A percentile compares a stretch with the other conserved stretches of the same genome.
Conservation (phyloP, 2,797 vertebrate genomes). For the Bryconaethiops microstoma region DNA sequence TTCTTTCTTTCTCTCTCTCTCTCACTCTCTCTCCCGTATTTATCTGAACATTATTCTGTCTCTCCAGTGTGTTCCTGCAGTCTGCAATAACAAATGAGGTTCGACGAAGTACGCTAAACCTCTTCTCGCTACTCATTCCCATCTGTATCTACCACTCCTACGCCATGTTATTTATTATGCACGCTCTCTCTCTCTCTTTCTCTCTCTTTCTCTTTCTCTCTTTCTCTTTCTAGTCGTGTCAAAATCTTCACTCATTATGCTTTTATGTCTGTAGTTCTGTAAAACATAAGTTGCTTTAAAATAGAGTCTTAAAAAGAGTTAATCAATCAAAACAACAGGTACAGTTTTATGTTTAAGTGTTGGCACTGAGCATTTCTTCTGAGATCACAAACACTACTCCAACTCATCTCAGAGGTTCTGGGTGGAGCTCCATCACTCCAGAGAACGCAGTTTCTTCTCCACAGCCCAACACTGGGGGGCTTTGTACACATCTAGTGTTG, state of each 20-base stretch:
- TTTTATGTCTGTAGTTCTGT: no score
- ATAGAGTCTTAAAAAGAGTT: no score
- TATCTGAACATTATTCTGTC: slow-evolving; percentile 3
- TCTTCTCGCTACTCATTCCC: slow-evolving; percentile 6
- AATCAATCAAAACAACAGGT: no score
- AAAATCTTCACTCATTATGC: neutral
- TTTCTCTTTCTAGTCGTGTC: neutral
- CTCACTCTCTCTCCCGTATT: slow-evolving; percentile 8
- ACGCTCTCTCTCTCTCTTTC: neutral
- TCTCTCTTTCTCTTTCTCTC: neutral
- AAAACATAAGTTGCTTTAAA: no score
- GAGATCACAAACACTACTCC: no score
- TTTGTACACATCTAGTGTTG: no score
- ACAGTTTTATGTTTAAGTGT: no score
- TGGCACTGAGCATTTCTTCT: no score
- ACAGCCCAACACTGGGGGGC: no score
- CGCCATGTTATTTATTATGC: slow-evolving; percentile 7
- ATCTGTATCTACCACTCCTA: slow-evolving; percentile 1
- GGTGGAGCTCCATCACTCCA: no score
- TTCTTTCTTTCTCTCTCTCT: neutral
- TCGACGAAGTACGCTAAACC: slow-evolving; percentile 14
- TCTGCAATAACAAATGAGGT: slow-evolving; percentile 27
- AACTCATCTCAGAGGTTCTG: no score
- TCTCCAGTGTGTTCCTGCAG: slow-evolving; percentile 3
- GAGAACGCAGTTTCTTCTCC: no score